Evolutionary conservation across 2,113 vertebrate genomes (phyloP).

Genomic region (Neoarius graeffei): DNA sequence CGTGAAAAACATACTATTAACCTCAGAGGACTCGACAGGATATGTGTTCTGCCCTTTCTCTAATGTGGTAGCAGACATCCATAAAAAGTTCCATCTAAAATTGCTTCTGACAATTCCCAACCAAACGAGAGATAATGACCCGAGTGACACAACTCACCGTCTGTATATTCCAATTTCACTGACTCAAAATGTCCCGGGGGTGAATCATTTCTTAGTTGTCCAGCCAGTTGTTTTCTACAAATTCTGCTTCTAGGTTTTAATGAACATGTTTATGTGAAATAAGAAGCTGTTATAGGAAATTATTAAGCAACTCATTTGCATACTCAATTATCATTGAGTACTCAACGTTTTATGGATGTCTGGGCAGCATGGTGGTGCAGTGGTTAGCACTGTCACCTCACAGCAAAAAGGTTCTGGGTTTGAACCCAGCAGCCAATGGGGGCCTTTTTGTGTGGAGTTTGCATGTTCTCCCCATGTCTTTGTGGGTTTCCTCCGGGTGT

Average conservation of each 20-base stretch:
- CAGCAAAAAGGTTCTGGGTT: too few relatives aligned
- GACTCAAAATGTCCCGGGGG: not conserved
- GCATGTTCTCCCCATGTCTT: too few relatives aligned
- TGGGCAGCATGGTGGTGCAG: too few relatives aligned
- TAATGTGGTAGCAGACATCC: not conserved
- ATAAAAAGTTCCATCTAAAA: not conserved
- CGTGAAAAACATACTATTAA: not conserved
- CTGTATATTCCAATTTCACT: not conserved
- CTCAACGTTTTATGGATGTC: too few relatives aligned
- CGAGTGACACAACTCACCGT: not conserved
- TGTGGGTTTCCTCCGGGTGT: too few relatives aligned
- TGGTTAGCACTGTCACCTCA: too few relatives aligned
- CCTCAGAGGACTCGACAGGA: not conserved
- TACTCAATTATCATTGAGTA: too few relatives aligned
- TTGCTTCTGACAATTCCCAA: not conserved
- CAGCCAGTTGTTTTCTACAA: not conserved
- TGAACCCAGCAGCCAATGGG: too few relatives aligned
- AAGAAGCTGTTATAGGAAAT: not conserved
- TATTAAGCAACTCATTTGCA: too few relatives aligned
- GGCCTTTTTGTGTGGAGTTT: too few relatives aligned
- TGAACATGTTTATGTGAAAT: not conserved
- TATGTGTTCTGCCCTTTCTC: conserved; percentile 1
- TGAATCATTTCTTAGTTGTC: not conserved
- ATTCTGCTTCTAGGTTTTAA: not conserved
- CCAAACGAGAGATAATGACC: conserved; percentile 11